Percentiles rank a stretch among this genome's conserved stretches.
phyloP scores from a whole-genome alignment of 2,113 vertebrate genomes.

The Polypterus bichir region DNA sequence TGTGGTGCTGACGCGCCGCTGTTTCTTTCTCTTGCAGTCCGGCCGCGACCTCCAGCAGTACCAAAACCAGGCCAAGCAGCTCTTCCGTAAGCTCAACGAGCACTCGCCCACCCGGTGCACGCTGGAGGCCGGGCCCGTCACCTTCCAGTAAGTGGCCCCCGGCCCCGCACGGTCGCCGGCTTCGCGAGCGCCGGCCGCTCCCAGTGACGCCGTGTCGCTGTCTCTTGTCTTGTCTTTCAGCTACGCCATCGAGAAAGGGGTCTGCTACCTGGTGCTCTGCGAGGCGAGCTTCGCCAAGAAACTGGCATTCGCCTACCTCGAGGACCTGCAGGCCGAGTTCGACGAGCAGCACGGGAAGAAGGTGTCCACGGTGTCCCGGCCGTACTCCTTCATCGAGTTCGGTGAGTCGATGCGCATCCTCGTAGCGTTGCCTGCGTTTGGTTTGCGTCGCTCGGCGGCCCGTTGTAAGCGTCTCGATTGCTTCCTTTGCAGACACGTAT shows the following conservation, averaged over 20 bases:
- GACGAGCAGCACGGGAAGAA: slow-evolving; percentile 94
- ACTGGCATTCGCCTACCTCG: slow-evolving; percentile 85
- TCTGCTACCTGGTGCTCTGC: slow-evolving; percentile 88
- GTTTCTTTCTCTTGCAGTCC: slow-evolving; percentile 45
- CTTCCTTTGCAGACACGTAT: slow-evolving; percentile 70
- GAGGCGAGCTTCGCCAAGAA: slow-evolving; percentile 92
- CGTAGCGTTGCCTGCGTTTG: neutral
- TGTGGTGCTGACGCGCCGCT: neutral
- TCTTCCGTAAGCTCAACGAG: slow-evolving; percentile 90
- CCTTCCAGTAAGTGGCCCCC: slow-evolving; percentile 80
- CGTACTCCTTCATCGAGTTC: slow-evolving; percentile 97
- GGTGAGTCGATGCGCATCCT: slow-evolving; percentile 51
- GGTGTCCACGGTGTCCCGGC: slow-evolving; percentile 84
- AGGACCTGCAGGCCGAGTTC: slow-evolving; percentile 90
- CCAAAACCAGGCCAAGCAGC: slow-evolving; percentile 93
- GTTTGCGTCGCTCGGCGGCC: neutral
- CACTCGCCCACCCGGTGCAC: slow-evolving; percentile 91
- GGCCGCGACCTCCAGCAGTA: slow-evolving; percentile 93
- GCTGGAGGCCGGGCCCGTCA: slow-evolving; percentile 80
- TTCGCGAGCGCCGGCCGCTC: too few species aligned
- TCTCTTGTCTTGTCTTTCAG: slow-evolving; percentile 29
- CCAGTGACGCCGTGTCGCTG: neutral
- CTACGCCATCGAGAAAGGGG: slow-evolving; percentile 89
- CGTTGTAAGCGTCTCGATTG: neutral
- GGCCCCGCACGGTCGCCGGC: too few species aligned